Conservation (phyloP, 2,888 invertebrate genomes). For the Drosophila lacicola region DNA sequence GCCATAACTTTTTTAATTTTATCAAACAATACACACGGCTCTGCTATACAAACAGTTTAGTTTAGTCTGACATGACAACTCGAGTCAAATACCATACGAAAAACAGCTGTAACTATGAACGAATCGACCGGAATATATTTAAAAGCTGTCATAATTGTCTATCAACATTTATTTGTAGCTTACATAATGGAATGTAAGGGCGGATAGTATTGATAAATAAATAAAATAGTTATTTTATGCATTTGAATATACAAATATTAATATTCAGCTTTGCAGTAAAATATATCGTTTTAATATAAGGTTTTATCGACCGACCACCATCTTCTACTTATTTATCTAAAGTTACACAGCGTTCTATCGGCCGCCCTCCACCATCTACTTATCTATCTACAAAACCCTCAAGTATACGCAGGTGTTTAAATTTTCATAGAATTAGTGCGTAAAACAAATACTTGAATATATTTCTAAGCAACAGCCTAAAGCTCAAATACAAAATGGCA, state of each 20-base stretch:
- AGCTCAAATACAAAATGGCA: slow-evolving; percentile 73
- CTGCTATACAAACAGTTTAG: slow-evolving; percentile 2
- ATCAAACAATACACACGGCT: slow-evolving; percentile 11
- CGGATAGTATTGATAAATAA: not conserved
- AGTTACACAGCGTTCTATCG: not conserved
- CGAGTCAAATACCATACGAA: not conserved
- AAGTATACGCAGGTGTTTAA: slow-evolving; percentile 58
- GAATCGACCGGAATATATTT: no score
- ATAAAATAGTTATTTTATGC: not conserved
- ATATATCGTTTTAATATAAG: not conserved
- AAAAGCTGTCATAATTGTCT: not conserved
- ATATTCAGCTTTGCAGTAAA: not conserved
- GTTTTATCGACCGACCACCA: slow-evolving; percentile 27
- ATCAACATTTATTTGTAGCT: not conserved
- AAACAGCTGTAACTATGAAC: slow-evolving; percentile 6
- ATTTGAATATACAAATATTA: not conserved
- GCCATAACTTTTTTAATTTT: slow-evolving; percentile 11
- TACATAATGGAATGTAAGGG: not conserved
- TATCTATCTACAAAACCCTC: slow-evolving; percentile 13
- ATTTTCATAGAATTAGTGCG: slow-evolving; percentile 34
- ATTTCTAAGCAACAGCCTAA: slow-evolving; percentile 5
- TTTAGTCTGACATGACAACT: slow-evolving; percentile 17
- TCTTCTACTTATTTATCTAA: slow-evolving; percentile 5
- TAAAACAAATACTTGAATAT: slow-evolving; percentile 9
- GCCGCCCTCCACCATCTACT: slow-evolving; percentile 26